A percentile compares a stretch with the other conserved stretches of the same genome.
Conservation (phyloP, 92 coral and sea anemone species). For the Porites rus region DNA sequence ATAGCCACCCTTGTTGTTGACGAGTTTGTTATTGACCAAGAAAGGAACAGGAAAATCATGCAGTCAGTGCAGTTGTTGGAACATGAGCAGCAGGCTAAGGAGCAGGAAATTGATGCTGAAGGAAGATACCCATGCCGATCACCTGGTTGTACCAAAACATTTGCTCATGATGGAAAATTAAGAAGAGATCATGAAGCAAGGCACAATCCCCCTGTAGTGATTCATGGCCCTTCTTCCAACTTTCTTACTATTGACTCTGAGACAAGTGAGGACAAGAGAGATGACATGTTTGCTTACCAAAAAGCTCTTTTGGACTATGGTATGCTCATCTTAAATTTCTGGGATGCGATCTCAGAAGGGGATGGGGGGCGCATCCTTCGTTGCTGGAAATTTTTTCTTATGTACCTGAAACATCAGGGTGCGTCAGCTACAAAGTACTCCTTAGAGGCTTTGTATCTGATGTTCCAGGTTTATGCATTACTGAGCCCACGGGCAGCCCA, state of each 20-base stretch:
- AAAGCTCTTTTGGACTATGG: conserved; percentile 31
- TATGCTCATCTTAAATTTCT: conserved; percentile 26
- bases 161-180: too few species aligned
- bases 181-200: too few species aligned
- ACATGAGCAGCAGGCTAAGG: conserved; percentile 32
- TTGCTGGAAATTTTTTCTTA: conserved; percentile 76
- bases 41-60: conserved; percentile 53
- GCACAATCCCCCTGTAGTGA: too few species aligned
- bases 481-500: conserved; percentile 78
- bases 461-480: conserved; percentile 80
- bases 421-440: conserved; percentile 70
- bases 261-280: neutral
- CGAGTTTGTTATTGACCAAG: conserved; percentile 68
- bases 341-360: conserved; percentile 70
- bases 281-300: conserved; percentile 37
- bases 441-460: conserved; percentile 76
- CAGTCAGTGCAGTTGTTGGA: conserved; percentile 40
- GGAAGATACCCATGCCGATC: conserved; percentile 76
- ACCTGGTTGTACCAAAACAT: too few species aligned
- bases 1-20: conserved; percentile 71
- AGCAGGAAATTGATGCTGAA: conserved; percentile 49
- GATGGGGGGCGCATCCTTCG: conserved; percentile 71
- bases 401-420: conserved; percentile 75
- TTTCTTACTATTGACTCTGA: too few species aligned
- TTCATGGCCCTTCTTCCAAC: too few species aligned